Evolutionary conservation across 2,888 invertebrate species (phyloP), one percentile per base, ranked within the genome.

Genomic region (Cryptocheilus praepositus): DNA sequence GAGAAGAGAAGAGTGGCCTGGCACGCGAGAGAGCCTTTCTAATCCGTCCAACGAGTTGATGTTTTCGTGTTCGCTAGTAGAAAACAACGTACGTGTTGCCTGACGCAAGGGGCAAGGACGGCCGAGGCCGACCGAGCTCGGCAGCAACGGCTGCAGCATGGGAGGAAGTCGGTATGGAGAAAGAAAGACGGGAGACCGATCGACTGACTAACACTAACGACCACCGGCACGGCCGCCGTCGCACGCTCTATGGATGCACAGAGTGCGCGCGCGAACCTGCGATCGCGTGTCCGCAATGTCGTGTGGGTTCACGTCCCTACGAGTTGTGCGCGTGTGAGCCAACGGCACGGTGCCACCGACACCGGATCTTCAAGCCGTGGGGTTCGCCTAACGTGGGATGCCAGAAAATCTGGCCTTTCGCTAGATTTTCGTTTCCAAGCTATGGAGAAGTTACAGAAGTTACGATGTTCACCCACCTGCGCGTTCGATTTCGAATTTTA

Each of bases 61-160:
- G 85, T 86, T 86, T 86, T 86, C 83, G 77, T 72, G 62, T 61
- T 77, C 78, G 86, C 77, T 85, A 86, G 86, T 86, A 86, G 66
- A 63, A 25, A 5, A 67, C 77, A 75, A 73, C 80, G 75, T 74
- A 74, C 77, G 78, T 71, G 85, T 80, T 86, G 86, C 85, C 87
- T 85, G 83, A 75, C 77, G 61, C 44, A 81, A 80, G 85, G 86
- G 85, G 88, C 88, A 88, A 88, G 88, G 88, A 88, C 88, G 88
- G 82, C 85, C 88, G 88, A 88, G 88, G 88, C 87, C 88, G 86
- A 81, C 63, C 78, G 69, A 65, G 70, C 64, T 52, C 64, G 58
- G 64, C 64, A 71, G 28, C 68, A 69, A 18, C 44, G 28, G 61
- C 63, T 5, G 52, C 52, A 43, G 57, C 66, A 59, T 52, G 73